These are phyloP conservation scores for Neelides folsomi DNA, from an alignment of 2,888 invertebrate genomes.

Conservation along the genomic window DNA sequence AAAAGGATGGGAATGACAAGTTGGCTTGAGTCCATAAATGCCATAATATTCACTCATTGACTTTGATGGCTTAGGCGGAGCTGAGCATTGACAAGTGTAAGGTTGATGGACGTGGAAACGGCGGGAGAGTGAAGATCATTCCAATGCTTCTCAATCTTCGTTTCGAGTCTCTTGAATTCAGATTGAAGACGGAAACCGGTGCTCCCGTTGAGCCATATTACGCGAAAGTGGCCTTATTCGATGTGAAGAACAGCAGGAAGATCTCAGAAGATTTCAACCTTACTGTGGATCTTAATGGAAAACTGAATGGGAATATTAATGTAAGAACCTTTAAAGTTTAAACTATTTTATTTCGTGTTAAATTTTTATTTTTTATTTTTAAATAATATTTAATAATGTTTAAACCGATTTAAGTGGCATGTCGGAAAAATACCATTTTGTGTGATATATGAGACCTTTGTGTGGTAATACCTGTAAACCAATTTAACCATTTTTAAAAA, in stretches of 20 bases:
- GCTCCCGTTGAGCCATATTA: slow-evolving; percentile 79
- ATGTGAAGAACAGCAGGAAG: slow-evolving; percentile 72
- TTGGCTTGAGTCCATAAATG: too few relatives aligned
- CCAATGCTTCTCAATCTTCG: slow-evolving; percentile 17
- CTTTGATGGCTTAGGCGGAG: background rate
- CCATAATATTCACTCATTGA: background rate
- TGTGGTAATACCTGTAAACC: background rate
- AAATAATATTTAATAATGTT: too few relatives aligned
- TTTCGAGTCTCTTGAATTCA: slow-evolving; percentile 29
- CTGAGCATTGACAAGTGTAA: slow-evolving; percentile 8
- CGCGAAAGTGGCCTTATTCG: slow-evolving; percentile 75
- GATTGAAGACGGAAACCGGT: slow-evolving; percentile 28
- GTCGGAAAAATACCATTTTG: too few relatives aligned
- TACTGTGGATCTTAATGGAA: slow-evolving; percentile 25
- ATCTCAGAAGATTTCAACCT: slow-evolving; percentile 87
- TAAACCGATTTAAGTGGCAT: too few relatives aligned
- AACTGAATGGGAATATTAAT: slow-evolving; percentile 24
- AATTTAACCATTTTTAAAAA: background rate
- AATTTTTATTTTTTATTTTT: too few relatives aligned
- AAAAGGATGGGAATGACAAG: too few relatives aligned
- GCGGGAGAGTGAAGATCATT: slow-evolving; percentile 3
- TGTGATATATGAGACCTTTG: too few relatives aligned
- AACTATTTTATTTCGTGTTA: too few relatives aligned
- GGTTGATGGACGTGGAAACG: slow-evolving; percentile 5
- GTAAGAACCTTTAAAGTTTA: slow-evolving; percentile 12